These are phyloP conservation scores for Chiridota heheva DNA, from an alignment of 35 echinoderm and acorn worm species.

Conservation along the genomic window DNA sequence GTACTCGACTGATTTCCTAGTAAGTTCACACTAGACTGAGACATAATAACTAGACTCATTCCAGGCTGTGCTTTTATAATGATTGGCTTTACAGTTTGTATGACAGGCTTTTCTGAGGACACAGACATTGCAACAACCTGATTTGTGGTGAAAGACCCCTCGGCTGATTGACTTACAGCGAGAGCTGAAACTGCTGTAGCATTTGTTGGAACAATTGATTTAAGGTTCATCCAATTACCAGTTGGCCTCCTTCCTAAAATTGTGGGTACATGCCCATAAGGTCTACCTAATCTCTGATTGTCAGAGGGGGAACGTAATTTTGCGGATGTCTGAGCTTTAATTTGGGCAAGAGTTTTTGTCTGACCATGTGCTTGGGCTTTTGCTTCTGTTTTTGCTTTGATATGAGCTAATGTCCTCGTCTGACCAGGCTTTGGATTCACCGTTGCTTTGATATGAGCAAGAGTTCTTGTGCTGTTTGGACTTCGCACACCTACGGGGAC, in stretches of 20 bases:
- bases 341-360: slow-evolving; percentile 86
- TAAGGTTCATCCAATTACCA: slow-evolving; percentile 75
- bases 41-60: slow-evolving; percentile 74
- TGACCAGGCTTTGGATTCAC: slow-evolving; percentile 45
- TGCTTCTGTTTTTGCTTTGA: slow-evolving; percentile 81
- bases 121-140: slow-evolving; percentile 49
- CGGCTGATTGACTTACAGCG: slow-evolving; percentile 4
- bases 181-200: slow-evolving; percentile 57
- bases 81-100: slow-evolving; percentile 80
- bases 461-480: slow-evolving; percentile 18
- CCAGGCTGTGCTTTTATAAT: slow-evolving; percentile 87
- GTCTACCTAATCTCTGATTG: slow-evolving; percentile 47
- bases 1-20: slow-evolving; percentile 41
- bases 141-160: slow-evolving; percentile 29
- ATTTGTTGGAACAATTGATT: slow-evolving; percentile 90
- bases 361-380: slow-evolving; percentile 71
- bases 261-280: slow-evolving; percentile 59
- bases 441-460: slow-evolving; percentile 30
- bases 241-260: slow-evolving; percentile 64
- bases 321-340: slow-evolving; percentile 87
- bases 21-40: slow-evolving; percentile 58
- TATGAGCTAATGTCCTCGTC: slow-evolving; percentile 94
- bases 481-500: neutral
- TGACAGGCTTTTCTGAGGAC: slow-evolving; percentile 50
- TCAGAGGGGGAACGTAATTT: slow-evolving; percentile 56